These are phyloP conservation scores for Caradrina kadenii DNA, from an alignment of 2,888 invertebrate genomes.

Conservation along the genomic window DNA sequence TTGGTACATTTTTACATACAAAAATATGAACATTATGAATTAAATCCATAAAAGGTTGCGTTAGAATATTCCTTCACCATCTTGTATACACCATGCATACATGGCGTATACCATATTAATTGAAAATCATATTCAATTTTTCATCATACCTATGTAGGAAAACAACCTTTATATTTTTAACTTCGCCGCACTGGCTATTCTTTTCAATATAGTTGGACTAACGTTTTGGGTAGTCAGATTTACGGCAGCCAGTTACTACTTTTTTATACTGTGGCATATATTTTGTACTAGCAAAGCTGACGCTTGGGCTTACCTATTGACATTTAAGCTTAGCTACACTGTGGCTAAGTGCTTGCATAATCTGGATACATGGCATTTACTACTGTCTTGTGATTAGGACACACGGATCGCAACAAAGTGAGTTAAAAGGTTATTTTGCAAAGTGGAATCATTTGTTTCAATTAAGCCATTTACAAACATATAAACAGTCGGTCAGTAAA, in stretches of 20 bases:
- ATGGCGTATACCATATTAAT: not conserved
- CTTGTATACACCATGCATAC: no score
- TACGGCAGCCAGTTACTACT: slow-evolving; percentile 16
- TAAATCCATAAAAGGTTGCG: no score
- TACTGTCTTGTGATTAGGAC: not conserved
- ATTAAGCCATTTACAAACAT: no score
- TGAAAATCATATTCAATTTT: not conserved
- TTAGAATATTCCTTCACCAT: no score
- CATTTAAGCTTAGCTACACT: slow-evolving; percentile 6
- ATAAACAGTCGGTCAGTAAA: no score
- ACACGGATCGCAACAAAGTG: no score
- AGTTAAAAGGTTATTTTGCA: no score
- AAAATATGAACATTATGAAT: no score
- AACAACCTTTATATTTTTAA: not conserved
- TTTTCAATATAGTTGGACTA: slow-evolving; percentile 46
- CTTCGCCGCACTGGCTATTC: not conserved
- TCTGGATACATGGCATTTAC: no score
- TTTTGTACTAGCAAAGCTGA: slow-evolving; percentile 15
- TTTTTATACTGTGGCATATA: slow-evolving; percentile 38
- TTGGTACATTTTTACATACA: no score
- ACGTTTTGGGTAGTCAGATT: slow-evolving; percentile 39
- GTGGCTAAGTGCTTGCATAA: not conserved
- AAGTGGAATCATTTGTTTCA: no score
- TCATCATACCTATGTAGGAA: not conserved
- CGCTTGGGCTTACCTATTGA: not conserved